Percentiles rank a stretch among this genome's conserved stretches.
phyloP scores from a whole-genome alignment of 2,888 invertebrate genomes.

The Lepidocyrtoides sp. region DNA sequence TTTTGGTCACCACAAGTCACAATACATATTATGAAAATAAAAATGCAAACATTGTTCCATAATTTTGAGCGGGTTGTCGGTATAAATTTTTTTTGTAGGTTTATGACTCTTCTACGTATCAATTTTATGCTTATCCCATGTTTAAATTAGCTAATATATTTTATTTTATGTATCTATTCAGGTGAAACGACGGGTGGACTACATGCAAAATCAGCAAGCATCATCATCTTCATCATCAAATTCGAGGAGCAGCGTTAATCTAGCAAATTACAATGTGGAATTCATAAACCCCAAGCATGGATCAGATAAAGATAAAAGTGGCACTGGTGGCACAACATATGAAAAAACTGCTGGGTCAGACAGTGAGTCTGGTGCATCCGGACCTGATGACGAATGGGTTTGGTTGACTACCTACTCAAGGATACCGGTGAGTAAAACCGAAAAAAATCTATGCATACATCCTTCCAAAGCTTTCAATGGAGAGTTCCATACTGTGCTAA shows the following conservation, averaged over 20 bases:
- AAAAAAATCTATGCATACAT: neutral
- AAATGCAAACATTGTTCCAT: no score
- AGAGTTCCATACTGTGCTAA: neutral
- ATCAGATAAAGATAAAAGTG: constrained; percentile 74
- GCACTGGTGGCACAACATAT: constrained; percentile 31
- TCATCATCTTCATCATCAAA: constrained; percentile 56
- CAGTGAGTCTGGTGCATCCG: constrained; percentile 70
- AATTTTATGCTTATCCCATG: neutral
- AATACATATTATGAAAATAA: neutral
- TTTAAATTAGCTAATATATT: no score
- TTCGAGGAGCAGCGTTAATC: constrained; percentile 63
- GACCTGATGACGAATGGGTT: constrained; percentile 86
- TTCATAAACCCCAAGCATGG: constrained; percentile 80
- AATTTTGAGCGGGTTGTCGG: neutral
- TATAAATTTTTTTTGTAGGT: neutral
- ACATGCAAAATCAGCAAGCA: constrained; percentile 59
- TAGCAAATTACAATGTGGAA: constrained; percentile 83
- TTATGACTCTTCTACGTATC: neutral
- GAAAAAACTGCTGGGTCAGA: constrained; percentile 68
- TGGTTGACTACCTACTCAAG: constrained; percentile 95
- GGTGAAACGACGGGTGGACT: constrained; percentile 81
- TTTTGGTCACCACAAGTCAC: neutral
- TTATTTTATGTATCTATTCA: neutral
- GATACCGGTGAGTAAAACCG: constrained; percentile 90
- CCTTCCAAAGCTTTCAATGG: neutral